These are phyloP conservation scores for Tillus elongatus DNA, from an alignment of 2,888 invertebrate species.

Conservation along the genomic window DNA sequence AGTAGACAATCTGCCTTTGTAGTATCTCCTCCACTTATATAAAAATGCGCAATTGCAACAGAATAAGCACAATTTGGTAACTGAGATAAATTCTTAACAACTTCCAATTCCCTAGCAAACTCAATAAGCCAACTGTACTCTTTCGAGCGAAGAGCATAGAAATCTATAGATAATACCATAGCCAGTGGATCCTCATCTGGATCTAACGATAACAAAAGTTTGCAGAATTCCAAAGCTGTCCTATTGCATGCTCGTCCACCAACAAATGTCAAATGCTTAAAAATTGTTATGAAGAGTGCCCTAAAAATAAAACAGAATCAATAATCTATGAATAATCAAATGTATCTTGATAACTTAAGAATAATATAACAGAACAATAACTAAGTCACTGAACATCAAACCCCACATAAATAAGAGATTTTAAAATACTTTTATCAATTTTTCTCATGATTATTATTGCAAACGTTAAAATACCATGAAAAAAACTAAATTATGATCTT, in stretches of 20 bases:
- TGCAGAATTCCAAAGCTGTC: constrained; percentile 81
- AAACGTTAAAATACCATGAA: no score
- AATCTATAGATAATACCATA: constrained; percentile 69
- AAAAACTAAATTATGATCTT: no score
- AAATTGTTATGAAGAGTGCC: constrained; percentile 68
- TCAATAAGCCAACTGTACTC: constrained; percentile 61
- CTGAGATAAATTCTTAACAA: constrained; percentile 59
- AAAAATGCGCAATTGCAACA: constrained; percentile 63
- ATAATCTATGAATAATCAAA: constrained; percentile 9
- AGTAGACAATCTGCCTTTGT: constrained; percentile 51
- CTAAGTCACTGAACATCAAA: no score
- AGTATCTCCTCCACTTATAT: constrained; percentile 43
- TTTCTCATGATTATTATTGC: no score
- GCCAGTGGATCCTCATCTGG: constrained; percentile 69
- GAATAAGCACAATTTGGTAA: constrained; percentile 85
- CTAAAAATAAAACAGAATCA: no score
- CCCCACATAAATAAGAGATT: no score
- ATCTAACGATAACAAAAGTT: constrained; percentile 68
- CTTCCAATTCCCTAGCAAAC: constrained; percentile 48
- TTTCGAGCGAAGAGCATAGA: constrained; percentile 66
- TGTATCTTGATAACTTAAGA: background rate
- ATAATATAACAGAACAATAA: no score
- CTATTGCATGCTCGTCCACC: constrained; percentile 73
- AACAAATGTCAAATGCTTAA: constrained; percentile 70
- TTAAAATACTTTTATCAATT: no score